A percentile compares a stretch with the other conserved stretches of the same genome.
Evolutionary conservation across 2,888 invertebrate species (phyloP).

Genomic region (Hydrotaea diabolus): DNA sequence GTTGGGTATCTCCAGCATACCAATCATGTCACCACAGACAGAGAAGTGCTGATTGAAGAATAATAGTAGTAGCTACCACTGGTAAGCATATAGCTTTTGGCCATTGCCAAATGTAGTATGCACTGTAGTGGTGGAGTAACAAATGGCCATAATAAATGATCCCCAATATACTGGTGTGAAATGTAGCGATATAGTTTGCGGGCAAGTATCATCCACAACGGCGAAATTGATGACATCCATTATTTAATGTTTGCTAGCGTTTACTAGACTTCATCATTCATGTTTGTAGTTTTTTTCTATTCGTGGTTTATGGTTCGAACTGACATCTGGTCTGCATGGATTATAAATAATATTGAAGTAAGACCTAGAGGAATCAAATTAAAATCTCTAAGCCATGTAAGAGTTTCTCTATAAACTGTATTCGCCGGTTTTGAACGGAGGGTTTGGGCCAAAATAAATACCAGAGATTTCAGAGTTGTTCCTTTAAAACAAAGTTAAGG

Average conservation of each 20-base stretch:
- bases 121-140: not conserved
- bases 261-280: not conserved
- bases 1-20: no score
- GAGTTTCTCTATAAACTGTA: no score
- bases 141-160: conserved; percentile 20
- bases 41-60: conserved; percentile 2
- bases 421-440: no score
- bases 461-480: no score
- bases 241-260: not conserved
- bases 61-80: not conserved
- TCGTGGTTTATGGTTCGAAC: no score
- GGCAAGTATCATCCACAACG: not conserved
- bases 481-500: no score
- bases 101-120: not conserved
- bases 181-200: not conserved
- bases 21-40: not conserved
- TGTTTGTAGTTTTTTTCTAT: no score
- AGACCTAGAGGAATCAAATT: no score
- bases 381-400: no score
- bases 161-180: not conserved
- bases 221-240: not conserved
- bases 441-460: no score
- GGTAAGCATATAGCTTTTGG: conserved; percentile 6
- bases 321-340: no score
- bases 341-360: no score